A percentile compares a stretch with the other conserved stretches of the same genome.
phyloP scores from a whole-genome alignment of 2,888 invertebrate genomes.

The Meteorus cinctellus region DNA sequence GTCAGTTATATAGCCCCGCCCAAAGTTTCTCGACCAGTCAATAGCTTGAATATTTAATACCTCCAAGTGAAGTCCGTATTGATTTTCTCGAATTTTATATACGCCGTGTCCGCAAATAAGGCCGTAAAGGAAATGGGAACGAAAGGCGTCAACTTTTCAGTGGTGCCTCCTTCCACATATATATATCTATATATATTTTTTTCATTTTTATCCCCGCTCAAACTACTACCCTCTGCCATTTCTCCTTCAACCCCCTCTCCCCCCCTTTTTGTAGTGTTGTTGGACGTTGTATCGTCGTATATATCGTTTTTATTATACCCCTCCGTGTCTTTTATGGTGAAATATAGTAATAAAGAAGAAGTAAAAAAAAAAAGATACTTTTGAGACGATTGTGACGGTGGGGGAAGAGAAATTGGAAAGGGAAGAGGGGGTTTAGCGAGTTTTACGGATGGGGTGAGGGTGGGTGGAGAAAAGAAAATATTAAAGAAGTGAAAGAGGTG shows the following conservation, averaged over 20 bases:
- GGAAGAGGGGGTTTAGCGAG: conserved; percentile 14
- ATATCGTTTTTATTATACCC: conserved; percentile 71
- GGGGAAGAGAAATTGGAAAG: background rate
- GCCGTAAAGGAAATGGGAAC: conserved; percentile 64
- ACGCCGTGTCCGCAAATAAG: conserved; percentile 69
- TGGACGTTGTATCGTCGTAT: conserved; percentile 57
- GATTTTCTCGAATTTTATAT: conserved; percentile 73
- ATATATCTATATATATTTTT: background rate
- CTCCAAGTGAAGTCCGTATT: conserved; percentile 70
- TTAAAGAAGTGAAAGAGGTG: conserved; percentile 33
- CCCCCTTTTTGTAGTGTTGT: no score
- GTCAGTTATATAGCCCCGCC: conserved; percentile 59
- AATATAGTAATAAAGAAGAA: conserved; percentile 63
- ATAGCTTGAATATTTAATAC: conserved; percentile 72
- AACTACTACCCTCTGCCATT: background rate
- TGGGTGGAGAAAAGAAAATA: conserved; percentile 30
- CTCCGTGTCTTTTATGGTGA: conserved; percentile 68
- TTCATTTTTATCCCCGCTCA: background rate
- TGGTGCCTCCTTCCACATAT: conserved; percentile 46
- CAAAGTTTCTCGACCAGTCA: conserved; percentile 64
- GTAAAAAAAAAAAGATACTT: background rate
- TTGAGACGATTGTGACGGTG: background rate
- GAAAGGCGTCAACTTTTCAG: conserved; percentile 70
- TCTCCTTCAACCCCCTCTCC: background rate
- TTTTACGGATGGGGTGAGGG: background rate